Base-by-base conservation (phyloP, 1,140 invertebrate genomes). In the Metaphire vulgaris region DNA sequence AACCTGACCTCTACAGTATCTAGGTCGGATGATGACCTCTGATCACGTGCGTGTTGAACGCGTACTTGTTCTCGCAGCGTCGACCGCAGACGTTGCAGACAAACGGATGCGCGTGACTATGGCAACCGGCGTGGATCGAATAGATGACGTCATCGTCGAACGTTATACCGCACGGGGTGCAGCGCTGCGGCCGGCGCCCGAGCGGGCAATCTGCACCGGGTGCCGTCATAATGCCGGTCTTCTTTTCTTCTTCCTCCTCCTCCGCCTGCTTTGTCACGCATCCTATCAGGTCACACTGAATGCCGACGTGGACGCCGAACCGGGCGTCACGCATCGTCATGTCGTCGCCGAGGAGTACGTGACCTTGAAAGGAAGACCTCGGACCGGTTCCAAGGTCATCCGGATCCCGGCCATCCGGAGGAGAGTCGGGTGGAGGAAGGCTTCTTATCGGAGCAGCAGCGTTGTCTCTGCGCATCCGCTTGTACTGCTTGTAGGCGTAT, bases 71-170 rank as follows among this genome's bases (percentile, higher is more conserved):
- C 64, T 79, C 78, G 77, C 83, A 85, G 70, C 81, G 82, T 76
- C 84, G 83, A 29, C 84, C 84, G 75, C 84, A 85, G 12, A 85
- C 82, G 80, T 85, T 85, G 79, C 84, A 85, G 41, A 84, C 80
- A 77, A 85, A 85, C 1, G 84, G 84, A 76, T 84, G 83, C 12
- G 82, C 83, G 74, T 85, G 84, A 56, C 83, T 84, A 70, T 85
- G 84, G 72, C 84, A 85, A 32, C 84, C 84, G 66, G 85, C 81
- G 70, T 85, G 84, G 75, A 85, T 84, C n/a, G 83, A 84, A 77
- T 80, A 83, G 15, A 85, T 69, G n/a, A 85, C 84, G 77, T 84
- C 83, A 79, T 85, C 84, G 28, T 85, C 83, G 78, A 85, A 85
- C 0, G 79, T 82, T 28, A 85, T 81, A 12, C 84, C 83, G 76